These are phyloP conservation scores for Poeciliopsis turneri DNA, from an alignment of 2,797 vertebrate species.

Conservation along the genomic window DNA sequence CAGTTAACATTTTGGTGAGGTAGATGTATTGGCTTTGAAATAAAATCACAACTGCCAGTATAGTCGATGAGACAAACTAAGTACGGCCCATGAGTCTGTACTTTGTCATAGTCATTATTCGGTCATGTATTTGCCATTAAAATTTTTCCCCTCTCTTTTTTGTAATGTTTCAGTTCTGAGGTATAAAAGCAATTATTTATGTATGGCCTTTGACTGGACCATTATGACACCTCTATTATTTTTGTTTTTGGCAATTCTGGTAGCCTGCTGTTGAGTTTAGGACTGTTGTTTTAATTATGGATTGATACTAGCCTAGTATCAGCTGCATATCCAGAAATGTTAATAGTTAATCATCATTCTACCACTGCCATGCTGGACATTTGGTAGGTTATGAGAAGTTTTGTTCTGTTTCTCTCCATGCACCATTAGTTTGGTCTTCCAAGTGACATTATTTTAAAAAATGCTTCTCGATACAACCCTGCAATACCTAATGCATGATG, in stretches of 20 bases:
- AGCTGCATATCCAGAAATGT: neutral
- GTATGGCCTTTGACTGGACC: neutral
- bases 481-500: neutral
- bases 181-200: neutral
- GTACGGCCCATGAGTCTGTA: neutral
- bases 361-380: neutral
- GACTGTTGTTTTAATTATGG: neutral
- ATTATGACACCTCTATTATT: neutral
- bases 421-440: neutral
- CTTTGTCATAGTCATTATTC: neutral
- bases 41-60: neutral
- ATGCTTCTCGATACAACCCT: neutral
- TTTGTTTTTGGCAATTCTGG: neutral
- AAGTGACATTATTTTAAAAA: neutral
- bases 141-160: neutral
- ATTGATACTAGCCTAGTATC: neutral
- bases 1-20: constrained; percentile 18
- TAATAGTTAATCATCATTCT: neutral
- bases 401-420: neutral
- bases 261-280: neutral
- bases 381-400: neutral
- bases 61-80: neutral
- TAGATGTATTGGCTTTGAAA: neutral
- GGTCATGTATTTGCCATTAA: neutral
- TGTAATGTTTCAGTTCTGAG: neutral